Conservation (phyloP, 2,797 vertebrate species). For the Salarias fasciatus region DNA sequence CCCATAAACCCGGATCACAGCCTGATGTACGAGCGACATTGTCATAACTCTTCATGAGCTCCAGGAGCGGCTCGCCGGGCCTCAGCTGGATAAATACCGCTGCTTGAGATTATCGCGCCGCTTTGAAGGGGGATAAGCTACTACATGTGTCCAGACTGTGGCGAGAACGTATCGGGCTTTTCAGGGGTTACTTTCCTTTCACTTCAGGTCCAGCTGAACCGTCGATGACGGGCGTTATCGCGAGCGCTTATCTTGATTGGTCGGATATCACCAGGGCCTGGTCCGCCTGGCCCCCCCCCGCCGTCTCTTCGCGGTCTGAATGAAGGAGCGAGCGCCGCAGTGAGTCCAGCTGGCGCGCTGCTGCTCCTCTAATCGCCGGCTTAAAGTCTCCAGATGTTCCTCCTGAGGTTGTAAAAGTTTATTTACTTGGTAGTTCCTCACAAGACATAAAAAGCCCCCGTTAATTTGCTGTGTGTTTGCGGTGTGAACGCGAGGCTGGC, state of each 20-base stretch:
- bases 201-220: too few relatives aligned
- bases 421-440: neutral
- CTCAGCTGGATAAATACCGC: slow-evolving; percentile 42
- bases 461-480: neutral
- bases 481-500: neutral
- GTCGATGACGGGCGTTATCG: neutral
- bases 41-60: slow-evolving; percentile 62
- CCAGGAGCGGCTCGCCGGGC: slow-evolving; percentile 25
- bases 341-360: neutral
- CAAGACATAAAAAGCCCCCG: neutral
- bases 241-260: too few relatives aligned
- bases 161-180: slow-evolving; percentile 12
- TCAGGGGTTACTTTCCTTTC: slow-evolving; percentile 11
- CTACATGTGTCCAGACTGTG: slow-evolving; percentile 37
- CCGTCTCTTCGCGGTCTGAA: slow-evolving; percentile 8
- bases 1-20: slow-evolving; percentile 67
- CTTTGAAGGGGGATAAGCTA: slow-evolving; percentile 42
- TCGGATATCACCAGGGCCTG: too few relatives aligned
- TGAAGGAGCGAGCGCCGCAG: slow-evolving; percentile 6
- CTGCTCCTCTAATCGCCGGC: neutral
- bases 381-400: slow-evolving; percentile 13
- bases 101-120: slow-evolving; percentile 31
- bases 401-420: neutral
- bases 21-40: slow-evolving; percentile 33
- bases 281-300: neutral